Conservation (phyloP, 1,140 invertebrate genomes). For the Papilio machaon region DNA sequence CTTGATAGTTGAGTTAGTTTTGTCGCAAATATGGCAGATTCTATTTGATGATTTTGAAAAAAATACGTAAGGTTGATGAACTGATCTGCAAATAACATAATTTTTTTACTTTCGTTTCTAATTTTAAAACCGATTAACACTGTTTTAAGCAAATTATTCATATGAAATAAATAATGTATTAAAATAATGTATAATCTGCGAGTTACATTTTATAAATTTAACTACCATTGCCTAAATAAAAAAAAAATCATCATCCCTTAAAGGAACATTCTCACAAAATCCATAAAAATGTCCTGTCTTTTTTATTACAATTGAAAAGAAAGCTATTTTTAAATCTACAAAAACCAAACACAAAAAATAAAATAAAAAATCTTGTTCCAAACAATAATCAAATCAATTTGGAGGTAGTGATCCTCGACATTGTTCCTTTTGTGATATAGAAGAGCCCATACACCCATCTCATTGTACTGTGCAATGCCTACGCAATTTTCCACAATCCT, state of each 20-base stretch:
- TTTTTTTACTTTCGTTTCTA: background rate
- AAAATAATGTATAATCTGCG: too few relatives aligned
- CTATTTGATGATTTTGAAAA: slow-evolving; percentile 24
- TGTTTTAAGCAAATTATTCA: background rate
- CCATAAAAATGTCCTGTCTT: too few relatives aligned
- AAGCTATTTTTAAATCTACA: background rate
- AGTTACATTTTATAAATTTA: too few relatives aligned
- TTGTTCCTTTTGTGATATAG: slow-evolving; percentile 16
- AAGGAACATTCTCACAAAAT: background rate
- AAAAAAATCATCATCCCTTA: background rate
- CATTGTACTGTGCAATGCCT: slow-evolving; percentile 19
- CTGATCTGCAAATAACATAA: slow-evolving; percentile 7
- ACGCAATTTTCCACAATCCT: slow-evolving; percentile 10
- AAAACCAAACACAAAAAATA: background rate
- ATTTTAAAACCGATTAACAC: background rate
- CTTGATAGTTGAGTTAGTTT: slow-evolving; percentile 40
- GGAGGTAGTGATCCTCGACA: slow-evolving; percentile 12
- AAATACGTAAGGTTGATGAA: slow-evolving; percentile 30
- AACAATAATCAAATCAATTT: slow-evolving; percentile 11
- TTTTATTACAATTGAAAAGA: background rate
- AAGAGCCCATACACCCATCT: slow-evolving; percentile 7
- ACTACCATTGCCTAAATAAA: background rate
- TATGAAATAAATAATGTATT: too few relatives aligned
- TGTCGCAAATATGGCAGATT: slow-evolving; percentile 55
- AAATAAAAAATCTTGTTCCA: background rate